Base-by-base conservation (phyloP, 37 sponge, comb jelly and placozoan species). In the Chondrosia reniformis region DNA sequence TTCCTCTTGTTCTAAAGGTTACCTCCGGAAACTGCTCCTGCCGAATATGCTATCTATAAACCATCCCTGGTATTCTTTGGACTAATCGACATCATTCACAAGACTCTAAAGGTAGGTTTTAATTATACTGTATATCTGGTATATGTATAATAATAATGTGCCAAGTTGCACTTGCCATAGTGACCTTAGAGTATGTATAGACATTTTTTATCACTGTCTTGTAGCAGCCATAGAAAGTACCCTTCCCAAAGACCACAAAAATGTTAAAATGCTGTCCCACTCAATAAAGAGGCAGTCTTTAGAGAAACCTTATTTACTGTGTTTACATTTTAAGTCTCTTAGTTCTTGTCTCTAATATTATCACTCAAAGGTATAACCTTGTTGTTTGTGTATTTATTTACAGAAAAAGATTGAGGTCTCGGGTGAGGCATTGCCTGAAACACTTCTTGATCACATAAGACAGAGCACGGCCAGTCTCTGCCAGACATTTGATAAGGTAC, bases 401-500 rank as follows among this genome's bases (percentile, higher is more conserved):
- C 40, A 89, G 89, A 75, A 52, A 32, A 66, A 79, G 17, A 27
- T 89, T 13, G 46, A 54, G 4, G 73, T 43, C 7, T 41, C 28
- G 33, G 83, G 79, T 17, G 37, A n/a, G 12, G 87, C 82, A 1
- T 31, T 87, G 7, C 72, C 80, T n/a, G 55, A 66, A 17, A 72
- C 85, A 30, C 45, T 88, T 2, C 84, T 93, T 67, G 91, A 93
- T 27, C 87, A 80, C 67, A 81, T 93, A 38, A 71, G 91, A 45
- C 76, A 80, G 58, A 89, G 90, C 67, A 87, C 91, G 31, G 52
- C 45, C 7, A 62, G 80, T 41, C 33, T 86, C 15, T 33, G 64
- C 17, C 86, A 82, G 28, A 79, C 46, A 6, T 90, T 88, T 82
- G 94, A 93, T 49, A 93, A 93, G 88, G 94, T 76, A 58, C 56